These are phyloP conservation scores for Tachyglossus aculeatus DNA, from an alignment of 2,797 vertebrate species.

Conservation along the genomic window DNA sequence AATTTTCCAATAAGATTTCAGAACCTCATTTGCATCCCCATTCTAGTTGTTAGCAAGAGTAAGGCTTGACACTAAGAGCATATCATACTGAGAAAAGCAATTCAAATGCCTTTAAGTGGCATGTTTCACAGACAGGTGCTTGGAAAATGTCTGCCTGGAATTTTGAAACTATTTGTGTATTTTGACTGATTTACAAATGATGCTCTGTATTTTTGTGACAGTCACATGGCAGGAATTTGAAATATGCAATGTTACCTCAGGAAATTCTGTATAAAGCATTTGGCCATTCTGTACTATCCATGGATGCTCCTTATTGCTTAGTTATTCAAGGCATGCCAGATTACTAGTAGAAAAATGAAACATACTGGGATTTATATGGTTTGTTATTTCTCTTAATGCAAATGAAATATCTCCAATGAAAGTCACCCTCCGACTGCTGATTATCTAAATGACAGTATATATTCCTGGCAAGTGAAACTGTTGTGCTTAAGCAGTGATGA, in stretches of 20 bases:
- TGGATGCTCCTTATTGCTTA: neutral
- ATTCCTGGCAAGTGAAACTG: too few species aligned
- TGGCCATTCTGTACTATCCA: neutral
- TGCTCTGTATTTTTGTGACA: neutral
- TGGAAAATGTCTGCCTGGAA: neutral
- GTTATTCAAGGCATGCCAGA: neutral
- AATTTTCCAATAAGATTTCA: slow-evolving; percentile 4
- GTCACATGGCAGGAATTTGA: neutral
- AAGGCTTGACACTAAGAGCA: neutral
- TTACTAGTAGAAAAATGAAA: neutral
- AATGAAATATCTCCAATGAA: too few species aligned
- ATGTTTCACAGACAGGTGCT: neutral
- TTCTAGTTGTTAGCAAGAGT: neutral
- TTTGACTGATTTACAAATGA: slow-evolving; percentile 10
- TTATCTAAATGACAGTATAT: too few species aligned
- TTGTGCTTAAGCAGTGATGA: too few species aligned
- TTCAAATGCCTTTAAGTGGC: neutral
- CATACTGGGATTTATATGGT: neutral
- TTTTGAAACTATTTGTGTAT: slow-evolving; percentile 2
- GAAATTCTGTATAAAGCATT: neutral
- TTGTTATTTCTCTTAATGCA: neutral
- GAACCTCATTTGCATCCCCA: neutral
- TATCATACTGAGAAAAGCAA: neutral
- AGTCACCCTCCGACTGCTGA: too few species aligned
- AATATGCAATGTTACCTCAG: neutral